Base-by-base conservation (phyloP, 1,140 invertebrate species). In the Eurosta solidaginis region DNA sequence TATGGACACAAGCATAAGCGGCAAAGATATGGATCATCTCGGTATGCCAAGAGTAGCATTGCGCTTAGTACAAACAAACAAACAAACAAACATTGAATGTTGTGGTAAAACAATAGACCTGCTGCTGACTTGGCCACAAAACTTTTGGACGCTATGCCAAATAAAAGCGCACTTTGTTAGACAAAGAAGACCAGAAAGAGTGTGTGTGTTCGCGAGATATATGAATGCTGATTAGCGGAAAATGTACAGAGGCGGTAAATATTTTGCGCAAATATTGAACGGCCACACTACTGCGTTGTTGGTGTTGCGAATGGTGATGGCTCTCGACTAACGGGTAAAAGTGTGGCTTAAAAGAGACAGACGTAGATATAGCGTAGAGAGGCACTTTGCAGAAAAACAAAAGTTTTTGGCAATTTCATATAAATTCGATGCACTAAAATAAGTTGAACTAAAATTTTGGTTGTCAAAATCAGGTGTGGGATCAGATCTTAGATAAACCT, bases 231-330 rank as follows among this genome's bases (percentile, higher is more conserved):
- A 68, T 68, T 68, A 68, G 59, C 59, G 59, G 59, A 68, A 68
- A 68, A 68, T 68, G 59, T 33, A 68, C 59, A 68, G 59, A 68
- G 59, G 59, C 59, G 59, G 59, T 33, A 68, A 68, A 68, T 68
- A 68, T 68, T n/a, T 68, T 68, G 29, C 22, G 59, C 59, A 68
- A 36, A 68, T 9, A 68, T 20, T 40, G n/a, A n/a, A n/a, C n/a
- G 54, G 45, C 45, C 45, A 47, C 45, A 74, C 73, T 25, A 42
- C 33, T 22, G n/a, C 29, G 42, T 7, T 42, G 14, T 49, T 3
- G 12, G 45, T 3, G 9, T 22, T 10, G 42, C n/a, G 27, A 3
- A 14, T 40, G 74, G 17, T 12, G n/a, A 22, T 20, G 22, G 25
- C 50, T n/a, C n/a, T 54, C 50, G 22, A 14, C 54, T 59, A 59